Evolutionary conservation across 2,888 invertebrate species (phyloP).

Genomic region (Scaptomyza polygonia): DNA sequence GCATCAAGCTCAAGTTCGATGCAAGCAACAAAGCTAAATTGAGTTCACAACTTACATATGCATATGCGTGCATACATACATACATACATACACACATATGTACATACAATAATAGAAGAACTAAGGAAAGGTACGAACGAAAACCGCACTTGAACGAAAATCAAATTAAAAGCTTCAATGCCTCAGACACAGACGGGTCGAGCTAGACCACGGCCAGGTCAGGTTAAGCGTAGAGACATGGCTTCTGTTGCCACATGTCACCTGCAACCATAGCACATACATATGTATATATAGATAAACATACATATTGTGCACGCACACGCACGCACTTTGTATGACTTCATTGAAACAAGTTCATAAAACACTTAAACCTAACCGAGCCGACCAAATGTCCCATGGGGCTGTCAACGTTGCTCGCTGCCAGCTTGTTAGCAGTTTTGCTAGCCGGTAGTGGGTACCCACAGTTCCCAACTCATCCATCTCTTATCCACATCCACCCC

Average conservation of each 20-base stretch:
- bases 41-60: conserved; percentile 38
- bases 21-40: conserved; percentile 47
- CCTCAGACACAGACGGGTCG: conserved; percentile 62
- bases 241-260: conserved; percentile 66
- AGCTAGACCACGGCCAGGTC: conserved; percentile 40
- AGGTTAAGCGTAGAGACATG: conserved; percentile 57
- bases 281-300: conserved; percentile 1
- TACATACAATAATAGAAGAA: neutral
- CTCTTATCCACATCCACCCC: neutral
- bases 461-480: conserved; percentile 1
- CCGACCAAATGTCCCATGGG: conserved; percentile 69
- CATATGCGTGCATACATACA: conserved; percentile 9
- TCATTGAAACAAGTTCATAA: conserved; percentile 82
- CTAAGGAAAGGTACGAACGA: conserved; percentile 35
- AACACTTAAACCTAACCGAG: conserved; percentile 78
- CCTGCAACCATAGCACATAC: conserved; percentile 35
- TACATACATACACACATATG: neutral
- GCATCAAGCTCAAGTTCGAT: conserved; percentile 35
- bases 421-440: conserved; percentile 72
- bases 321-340: conserved; percentile 70
- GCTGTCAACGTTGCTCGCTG: conserved; percentile 55
- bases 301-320: conserved; percentile 13
- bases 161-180: conserved; percentile 80
- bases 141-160: conserved; percentile 82
- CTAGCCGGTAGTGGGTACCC: conserved; percentile 11